phyloP scores from a whole-genome alignment of 1,140 invertebrate genomes.

The Lepidotrigona ventralis region DNA sequence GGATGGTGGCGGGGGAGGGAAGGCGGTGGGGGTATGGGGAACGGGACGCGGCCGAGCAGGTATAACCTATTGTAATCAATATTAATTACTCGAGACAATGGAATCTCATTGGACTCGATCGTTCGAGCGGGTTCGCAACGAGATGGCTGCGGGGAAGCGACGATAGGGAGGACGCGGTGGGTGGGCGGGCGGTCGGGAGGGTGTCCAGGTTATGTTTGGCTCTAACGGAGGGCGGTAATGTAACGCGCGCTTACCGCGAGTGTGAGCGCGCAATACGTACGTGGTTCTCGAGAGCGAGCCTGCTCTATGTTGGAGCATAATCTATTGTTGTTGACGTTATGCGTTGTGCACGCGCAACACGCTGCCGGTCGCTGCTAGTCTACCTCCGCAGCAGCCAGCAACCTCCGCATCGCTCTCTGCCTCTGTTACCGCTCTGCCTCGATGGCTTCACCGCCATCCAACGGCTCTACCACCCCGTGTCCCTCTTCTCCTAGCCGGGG shows the following conservation, averaged over 20 bases:
- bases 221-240: conserved; percentile 68
- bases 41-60: conserved; percentile 69
- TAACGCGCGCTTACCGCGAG: conserved; percentile 63
- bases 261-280: conserved; percentile 48
- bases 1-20: no score
- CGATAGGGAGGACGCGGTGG: conserved; percentile 5
- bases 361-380: conserved; percentile 2
- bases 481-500: conserved; percentile 23
- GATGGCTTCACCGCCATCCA: conserved; percentile 42
- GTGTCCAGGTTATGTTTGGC: conserved; percentile 67
- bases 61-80: conserved; percentile 80
- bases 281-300: conserved; percentile 62
- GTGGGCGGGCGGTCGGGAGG: background rate
- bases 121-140: conserved; percentile 70
- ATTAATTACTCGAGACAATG: conserved; percentile 81
- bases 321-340: conserved; percentile 80
- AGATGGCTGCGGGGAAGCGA: conserved; percentile 51
- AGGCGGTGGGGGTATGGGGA: conserved; percentile 21
- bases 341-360: conserved; percentile 73
- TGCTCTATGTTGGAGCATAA: conserved; percentile 76
- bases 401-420: conserved; percentile 30
- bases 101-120: conserved; percentile 80
- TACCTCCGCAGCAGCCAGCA: background rate
- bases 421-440: conserved; percentile 49
- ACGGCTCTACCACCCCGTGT: conserved; percentile 31